Conservation (phyloP, 2,888 invertebrate genomes). For the Tuta absoluta region DNA sequence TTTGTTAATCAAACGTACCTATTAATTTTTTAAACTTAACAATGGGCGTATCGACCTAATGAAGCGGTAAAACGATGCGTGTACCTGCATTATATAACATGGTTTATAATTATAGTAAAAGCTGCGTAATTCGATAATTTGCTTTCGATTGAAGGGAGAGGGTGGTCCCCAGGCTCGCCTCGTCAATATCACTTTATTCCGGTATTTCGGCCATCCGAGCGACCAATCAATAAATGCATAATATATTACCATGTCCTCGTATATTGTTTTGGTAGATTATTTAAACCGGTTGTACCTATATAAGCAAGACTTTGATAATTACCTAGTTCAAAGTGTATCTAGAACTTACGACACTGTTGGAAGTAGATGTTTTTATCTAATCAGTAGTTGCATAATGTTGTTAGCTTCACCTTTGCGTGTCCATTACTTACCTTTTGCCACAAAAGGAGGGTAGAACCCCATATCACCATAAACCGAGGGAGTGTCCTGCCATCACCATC, state of each 20-base stretch:
- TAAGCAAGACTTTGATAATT: slow-evolving; percentile 40
- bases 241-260: slow-evolving; percentile 26
- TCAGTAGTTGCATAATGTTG: slow-evolving; percentile 38
- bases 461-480: slow-evolving; percentile 58
- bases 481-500: slow-evolving; percentile 67
- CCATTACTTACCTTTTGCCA: slow-evolving; percentile 44
- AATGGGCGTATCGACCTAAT: slow-evolving; percentile 36
- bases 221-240: slow-evolving; percentile 32
- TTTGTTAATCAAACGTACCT: not conserved
- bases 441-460: slow-evolving; percentile 61
- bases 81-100: slow-evolving; percentile 33
- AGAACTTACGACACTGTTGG: slow-evolving; percentile 30
- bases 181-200: slow-evolving; percentile 15
- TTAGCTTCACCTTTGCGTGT: slow-evolving; percentile 52
- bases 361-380: slow-evolving; percentile 29
- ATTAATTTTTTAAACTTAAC: not conserved
- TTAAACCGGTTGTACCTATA: slow-evolving; percentile 23
- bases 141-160: slow-evolving; percentile 45
- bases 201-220: slow-evolving; percentile 20
- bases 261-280: not conserved
- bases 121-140: slow-evolving; percentile 49
- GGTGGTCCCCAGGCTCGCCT: not conserved
- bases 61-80: slow-evolving; percentile 37
- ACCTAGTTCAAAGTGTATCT: slow-evolving; percentile 34
- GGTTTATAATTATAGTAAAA: slow-evolving; percentile 42